Base-by-base conservation (phyloP, 2,113 vertebrate genomes). In the Lucifuga dentata region DNA sequence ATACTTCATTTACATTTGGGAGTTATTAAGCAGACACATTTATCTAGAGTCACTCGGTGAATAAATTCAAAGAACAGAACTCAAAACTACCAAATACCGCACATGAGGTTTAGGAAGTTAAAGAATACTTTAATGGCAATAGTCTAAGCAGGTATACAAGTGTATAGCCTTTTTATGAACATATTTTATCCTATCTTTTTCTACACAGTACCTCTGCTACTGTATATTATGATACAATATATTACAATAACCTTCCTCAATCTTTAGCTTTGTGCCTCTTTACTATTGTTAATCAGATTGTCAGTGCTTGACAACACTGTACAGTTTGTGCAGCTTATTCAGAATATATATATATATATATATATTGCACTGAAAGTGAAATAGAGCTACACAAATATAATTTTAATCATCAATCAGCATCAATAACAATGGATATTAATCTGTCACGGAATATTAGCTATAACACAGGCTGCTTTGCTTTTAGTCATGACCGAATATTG, bases 1-100 rank as follows among this genome's bases (percentile, higher is more conserved):
- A 80, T 59, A 45, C 52, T 80, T 77, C 2, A 84, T 85, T 89
- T 84, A 70, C 66, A 89, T 83, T 78, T 85, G 64, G n/a, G 39
- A 64, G 57, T 80, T 78, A 80, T 78, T 83, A 81, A 80, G 65
- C 61, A 39, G 72, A 39, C 51, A 57, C 40, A 66, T 48, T 78
- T 78, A 80, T 84, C 78, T 71, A 24, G 24, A 61, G 60, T 2
- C 19, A 78, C 57, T 73, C 8, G 11, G 66, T 2, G 1, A 69
- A 68, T n/a, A 32, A 43, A 43, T 84, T 83, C 45, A 66, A 65
- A 17, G 8, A 19, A 74, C n/a, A n/a, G 39, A 43, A 52, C 21
- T 32, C 58, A 62, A n/a, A 67, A 70, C 60, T 26, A 74, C 59
- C n/a, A 8, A 68, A 72, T 17, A 55, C 8, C n/a, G 17, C 55